Evolutionary conservation across 2,113 vertebrate species (phyloP).

Genomic region (Amblyopsis rosae): DNA sequence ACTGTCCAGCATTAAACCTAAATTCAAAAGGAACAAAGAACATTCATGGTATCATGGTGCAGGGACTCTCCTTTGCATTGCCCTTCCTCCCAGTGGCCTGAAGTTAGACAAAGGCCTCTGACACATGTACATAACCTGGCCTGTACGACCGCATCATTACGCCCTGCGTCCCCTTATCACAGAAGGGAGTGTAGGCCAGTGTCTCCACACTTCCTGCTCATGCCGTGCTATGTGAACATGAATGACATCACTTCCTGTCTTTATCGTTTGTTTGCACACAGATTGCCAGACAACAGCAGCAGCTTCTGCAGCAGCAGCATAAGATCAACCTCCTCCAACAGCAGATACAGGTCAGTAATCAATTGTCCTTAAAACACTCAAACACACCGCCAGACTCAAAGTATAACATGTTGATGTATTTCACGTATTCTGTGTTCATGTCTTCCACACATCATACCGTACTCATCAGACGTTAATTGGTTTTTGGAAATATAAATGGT

Average conservation of each 20-base stretch:
- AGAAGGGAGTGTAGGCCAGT: not conserved
- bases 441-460: slow-evolving; percentile 61
- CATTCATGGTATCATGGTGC: no score
- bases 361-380: slow-evolving; percentile 24
- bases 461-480: slow-evolving; percentile 73
- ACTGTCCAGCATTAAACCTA: no score
- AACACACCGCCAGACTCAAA: not conserved
- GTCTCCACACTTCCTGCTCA: not conserved
- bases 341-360: slow-evolving; percentile 98
- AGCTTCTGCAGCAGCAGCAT: slow-evolving; percentile 99
- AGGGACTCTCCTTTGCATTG: no score
- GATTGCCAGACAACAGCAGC: slow-evolving; percentile 99
- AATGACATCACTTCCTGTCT: not conserved
- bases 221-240: not conserved
- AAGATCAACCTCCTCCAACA: slow-evolving; percentile 99
- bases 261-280: slow-evolving; percentile 64
- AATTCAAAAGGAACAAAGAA: no score
- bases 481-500: slow-evolving; percentile 61
- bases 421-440: slow-evolving; percentile 45
- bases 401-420: slow-evolving; percentile 1
- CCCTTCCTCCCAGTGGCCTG: no score
- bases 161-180: not conserved
- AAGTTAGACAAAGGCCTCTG: no score
- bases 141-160: not conserved
- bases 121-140: no score